Conservation (phyloP, 2,113 vertebrate species). For the Perognathus longimembris region DNA sequence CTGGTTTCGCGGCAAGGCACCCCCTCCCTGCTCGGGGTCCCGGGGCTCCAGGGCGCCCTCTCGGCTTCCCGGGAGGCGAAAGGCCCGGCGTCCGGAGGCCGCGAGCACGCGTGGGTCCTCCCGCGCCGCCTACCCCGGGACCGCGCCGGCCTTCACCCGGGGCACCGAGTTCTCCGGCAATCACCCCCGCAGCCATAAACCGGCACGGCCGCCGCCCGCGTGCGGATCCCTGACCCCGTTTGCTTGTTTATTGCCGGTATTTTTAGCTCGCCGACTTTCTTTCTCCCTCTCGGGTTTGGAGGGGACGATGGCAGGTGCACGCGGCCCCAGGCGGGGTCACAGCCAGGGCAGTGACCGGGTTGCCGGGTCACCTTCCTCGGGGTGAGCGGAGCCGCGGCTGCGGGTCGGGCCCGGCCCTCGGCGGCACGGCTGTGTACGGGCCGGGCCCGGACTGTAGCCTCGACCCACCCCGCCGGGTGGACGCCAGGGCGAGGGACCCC, state of each 20-base stretch:
- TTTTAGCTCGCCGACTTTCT: conserved; percentile 46
- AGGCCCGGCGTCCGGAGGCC: neutral
- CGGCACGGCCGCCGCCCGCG: neutral
- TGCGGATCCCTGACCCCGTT: neutral
- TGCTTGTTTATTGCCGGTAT: conserved; percentile 42
- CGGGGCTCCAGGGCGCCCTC: neutral
- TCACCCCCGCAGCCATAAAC: conserved; percentile 67
- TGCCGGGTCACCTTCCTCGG: neutral
- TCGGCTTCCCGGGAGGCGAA: neutral
- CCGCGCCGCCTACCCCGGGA: neutral
- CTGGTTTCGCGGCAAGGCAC: conserved; percentile 41
- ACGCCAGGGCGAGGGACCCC: too few relatives aligned
- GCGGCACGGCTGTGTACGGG: too few relatives aligned
- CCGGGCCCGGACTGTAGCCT: too few relatives aligned
- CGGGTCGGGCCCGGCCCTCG: too few relatives aligned
- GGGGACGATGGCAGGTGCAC: neutral
- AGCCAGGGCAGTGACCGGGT: conserved; percentile 28
- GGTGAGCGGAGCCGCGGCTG: too few relatives aligned
- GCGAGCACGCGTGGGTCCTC: neutral
- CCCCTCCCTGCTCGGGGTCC: neutral
- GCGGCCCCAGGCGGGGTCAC: neutral
- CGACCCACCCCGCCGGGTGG: too few relatives aligned
- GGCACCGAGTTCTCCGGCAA: conserved; percentile 38
- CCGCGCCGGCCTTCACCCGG: conserved; percentile 61
- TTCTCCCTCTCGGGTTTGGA: neutral